Conservation (phyloP, 2,797 vertebrate genomes). For the Lepilemur ruficaudatus region DNA sequence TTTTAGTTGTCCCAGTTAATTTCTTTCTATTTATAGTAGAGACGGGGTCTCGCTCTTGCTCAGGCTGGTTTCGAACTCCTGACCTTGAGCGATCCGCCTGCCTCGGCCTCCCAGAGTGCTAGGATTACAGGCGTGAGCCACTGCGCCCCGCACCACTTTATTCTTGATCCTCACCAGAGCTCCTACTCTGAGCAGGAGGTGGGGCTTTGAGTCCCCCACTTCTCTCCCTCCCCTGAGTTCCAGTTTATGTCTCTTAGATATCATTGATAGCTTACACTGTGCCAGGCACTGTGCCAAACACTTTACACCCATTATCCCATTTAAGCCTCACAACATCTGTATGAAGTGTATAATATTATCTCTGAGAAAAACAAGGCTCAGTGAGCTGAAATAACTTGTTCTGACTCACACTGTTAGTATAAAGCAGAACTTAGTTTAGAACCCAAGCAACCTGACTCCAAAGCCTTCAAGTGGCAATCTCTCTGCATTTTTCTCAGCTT, state of each 20-base stretch:
- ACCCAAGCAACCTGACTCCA: not conserved
- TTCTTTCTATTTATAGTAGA: no score
- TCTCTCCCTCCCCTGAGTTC: not conserved
- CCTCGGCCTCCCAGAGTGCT: no score
- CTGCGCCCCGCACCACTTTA: not conserved
- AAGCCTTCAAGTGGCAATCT: not conserved
- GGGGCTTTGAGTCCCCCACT: not conserved
- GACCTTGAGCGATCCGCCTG: no score
- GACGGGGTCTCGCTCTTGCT: no score
- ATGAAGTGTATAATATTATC: not conserved
- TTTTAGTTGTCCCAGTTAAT: no score
- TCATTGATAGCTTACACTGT: not conserved
- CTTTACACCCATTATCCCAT: not conserved
- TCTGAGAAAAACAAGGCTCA: not conserved
- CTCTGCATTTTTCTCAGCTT: not conserved
- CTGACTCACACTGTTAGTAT: not conserved
- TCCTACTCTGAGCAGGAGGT: not conserved
- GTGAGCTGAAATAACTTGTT: constrained; percentile 11
- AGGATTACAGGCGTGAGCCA: no score
- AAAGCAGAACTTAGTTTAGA: constrained; percentile 2
- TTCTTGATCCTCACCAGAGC: not conserved
- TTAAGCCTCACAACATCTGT: not conserved
- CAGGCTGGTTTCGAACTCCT: no score
- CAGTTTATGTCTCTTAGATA: not conserved
- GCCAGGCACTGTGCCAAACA: not conserved